phyloP scores from a whole-genome alignment of 2,888 invertebrate species.

The Drosophila crucigera region DNA sequence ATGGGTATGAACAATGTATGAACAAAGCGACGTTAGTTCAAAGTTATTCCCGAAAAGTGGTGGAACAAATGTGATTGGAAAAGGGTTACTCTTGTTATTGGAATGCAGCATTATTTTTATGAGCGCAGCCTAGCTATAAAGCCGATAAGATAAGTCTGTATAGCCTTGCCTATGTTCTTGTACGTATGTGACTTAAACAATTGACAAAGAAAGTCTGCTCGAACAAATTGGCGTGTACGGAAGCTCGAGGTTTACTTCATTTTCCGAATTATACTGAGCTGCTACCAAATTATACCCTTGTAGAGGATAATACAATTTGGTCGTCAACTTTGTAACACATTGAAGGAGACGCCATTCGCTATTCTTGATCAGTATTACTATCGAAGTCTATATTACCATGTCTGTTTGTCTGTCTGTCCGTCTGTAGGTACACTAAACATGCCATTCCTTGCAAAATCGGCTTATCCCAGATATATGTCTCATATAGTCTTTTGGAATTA shows the following conservation, averaged over 20 bases:
- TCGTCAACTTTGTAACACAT: background rate
- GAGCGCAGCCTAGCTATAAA: background rate
- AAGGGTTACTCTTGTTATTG: background rate
- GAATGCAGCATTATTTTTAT: constrained; percentile 7
- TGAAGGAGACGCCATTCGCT: background rate
- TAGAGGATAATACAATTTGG: background rate
- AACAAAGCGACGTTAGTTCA: background rate
- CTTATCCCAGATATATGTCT: background rate
- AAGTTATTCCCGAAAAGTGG: background rate
- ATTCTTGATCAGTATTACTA: background rate
- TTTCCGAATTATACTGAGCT: background rate
- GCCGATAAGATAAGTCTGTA: background rate
- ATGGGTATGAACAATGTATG: background rate
- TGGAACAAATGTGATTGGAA: background rate
- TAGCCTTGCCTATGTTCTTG: background rate
- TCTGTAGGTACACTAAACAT: background rate
- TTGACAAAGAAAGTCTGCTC: background rate
- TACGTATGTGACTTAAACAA: background rate
- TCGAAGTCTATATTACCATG: background rate
- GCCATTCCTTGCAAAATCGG: background rate
- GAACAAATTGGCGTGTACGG: background rate
- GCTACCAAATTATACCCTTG: background rate
- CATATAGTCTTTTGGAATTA: background rate
- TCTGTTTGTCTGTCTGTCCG: background rate
- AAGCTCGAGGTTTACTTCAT: background rate